Base-by-base conservation (phyloP, 2,113 vertebrate genomes). In the Chaetodon trifascialis region DNA sequence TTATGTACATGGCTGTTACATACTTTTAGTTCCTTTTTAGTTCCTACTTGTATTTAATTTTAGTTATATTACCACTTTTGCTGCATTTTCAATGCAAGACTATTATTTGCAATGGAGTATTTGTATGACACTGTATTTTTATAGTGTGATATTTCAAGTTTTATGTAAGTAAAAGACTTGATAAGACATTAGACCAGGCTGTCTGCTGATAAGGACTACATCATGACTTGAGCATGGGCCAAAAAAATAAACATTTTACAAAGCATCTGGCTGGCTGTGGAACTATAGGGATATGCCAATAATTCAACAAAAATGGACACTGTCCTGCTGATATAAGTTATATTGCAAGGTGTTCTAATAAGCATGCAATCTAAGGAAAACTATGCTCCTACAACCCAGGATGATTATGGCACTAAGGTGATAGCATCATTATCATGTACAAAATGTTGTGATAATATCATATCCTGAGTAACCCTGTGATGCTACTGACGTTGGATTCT, bases 401-500 rank as follows among this genome's bases (percentile, higher is more conserved):
- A 54, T 14, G 8, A 56, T 44, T 66, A 38, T 44, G 44, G 9
- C 62, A 34, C 21, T 14, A 21, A 51, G 55, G 12, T 56, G 23
- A 80, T 1, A 59, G 51, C 75, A 73, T 64, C 30, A 5, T 64
- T 25, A 68, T 56, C 34, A 23, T 42, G 11, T 64, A 21, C 0
- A 60, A 38, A 67, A 55, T 56, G 17, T 58, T 36, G 16, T 55
- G 11, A 80, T 44, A 6, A 58, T 47, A 74, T 81, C 36, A 60
- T 47, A 25, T 23, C 21, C 46, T 30, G 4, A n/a, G 71, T 46
- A 46, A 46, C 11, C 44, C 52, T n/a, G 64, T 62, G 44, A 44
- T 79, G 51, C 11, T 55, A 3, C 38, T 65, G 67, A 76, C 49
- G 80, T 84, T 55, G 84, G 21, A 68, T 79, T 82, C 58, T 86